Percentiles rank a stretch among this genome's conserved stretches.
Evolutionary conservation across 1,140 invertebrate genomes (phyloP).

Genomic region (Trichonephila clavata): DNA sequence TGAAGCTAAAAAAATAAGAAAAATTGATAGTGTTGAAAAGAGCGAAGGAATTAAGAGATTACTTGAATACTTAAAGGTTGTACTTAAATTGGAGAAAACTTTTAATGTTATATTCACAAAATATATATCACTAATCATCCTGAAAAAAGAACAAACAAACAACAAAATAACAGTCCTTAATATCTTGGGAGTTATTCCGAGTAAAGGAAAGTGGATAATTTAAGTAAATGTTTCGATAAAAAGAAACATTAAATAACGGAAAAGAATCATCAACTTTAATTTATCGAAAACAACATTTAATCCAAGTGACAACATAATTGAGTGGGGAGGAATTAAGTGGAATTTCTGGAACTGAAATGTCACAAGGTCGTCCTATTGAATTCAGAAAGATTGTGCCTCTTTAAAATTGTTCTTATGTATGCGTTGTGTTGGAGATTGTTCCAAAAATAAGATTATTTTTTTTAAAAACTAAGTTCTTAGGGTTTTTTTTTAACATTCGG

Average conservation of each 20-base stretch:
- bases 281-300: neutral
- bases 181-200: neutral
- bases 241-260: neutral
- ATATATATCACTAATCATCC: too few relatives aligned
- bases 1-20: too few relatives aligned
- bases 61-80: too few relatives aligned
- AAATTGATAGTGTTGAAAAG: too few relatives aligned
- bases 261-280: neutral
- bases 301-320: neutral
- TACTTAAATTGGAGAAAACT: too few relatives aligned
- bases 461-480: too few relatives aligned
- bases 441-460: too few relatives aligned
- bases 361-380: neutral
- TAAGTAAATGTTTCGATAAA: neutral
- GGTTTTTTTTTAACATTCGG: too few relatives aligned
- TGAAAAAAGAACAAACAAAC: neutral
- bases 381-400: neutral
- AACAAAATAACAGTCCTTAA: neutral
- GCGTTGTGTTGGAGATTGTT: too few relatives aligned
- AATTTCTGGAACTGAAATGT: neutral
- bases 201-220: neutral
- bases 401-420: neutral
- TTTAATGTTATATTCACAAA: too few relatives aligned
- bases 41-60: too few relatives aligned
- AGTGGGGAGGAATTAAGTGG: neutral